phyloP scores from a whole-genome alignment of 2,797 vertebrate genomes.

The Acestrorhynchus altus region DNA sequence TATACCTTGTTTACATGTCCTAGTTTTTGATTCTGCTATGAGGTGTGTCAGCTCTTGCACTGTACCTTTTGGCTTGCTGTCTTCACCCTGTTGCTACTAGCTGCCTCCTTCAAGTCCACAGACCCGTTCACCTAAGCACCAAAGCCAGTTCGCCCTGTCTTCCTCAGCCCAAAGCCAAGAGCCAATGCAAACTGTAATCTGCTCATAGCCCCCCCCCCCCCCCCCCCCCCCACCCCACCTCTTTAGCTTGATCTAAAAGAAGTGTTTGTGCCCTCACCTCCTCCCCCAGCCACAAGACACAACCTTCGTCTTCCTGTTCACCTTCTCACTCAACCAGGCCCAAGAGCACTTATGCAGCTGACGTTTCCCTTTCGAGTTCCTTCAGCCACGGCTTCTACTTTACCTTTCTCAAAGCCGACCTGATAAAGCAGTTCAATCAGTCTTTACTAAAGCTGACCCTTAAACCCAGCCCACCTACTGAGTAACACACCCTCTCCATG shows the following conservation, averaged over 20 bases:
- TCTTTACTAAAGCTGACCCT: slow-evolving; percentile 46
- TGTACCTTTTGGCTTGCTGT: slow-evolving; percentile 61
- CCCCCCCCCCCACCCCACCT: too few relatives aligned
- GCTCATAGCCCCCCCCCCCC: slow-evolving; percentile 36
- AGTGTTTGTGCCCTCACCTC: slow-evolving; percentile 50
- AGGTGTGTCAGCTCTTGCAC: slow-evolving; percentile 60
- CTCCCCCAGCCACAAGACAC: slow-evolving; percentile 32
- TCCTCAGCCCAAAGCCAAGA: slow-evolving; percentile 61
- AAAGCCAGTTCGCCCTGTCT: slow-evolving; percentile 61
- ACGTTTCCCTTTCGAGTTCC: slow-evolving; percentile 43
- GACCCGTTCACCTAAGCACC: slow-evolving; percentile 56
- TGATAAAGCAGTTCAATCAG: slow-evolving; percentile 49
- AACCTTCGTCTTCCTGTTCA: slow-evolving; percentile 50
- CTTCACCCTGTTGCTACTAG: slow-evolving; percentile 49
- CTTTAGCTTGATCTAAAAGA: slow-evolving; percentile 46
- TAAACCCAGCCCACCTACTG: slow-evolving; percentile 23
- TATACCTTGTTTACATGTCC: slow-evolving; percentile 64
- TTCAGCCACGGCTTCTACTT: slow-evolving; percentile 12
- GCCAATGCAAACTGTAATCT: slow-evolving; percentile 59
- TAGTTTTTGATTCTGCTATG: slow-evolving; percentile 58
- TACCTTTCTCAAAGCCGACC: slow-evolving; percentile 44
- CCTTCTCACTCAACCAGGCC: slow-evolving; percentile 61
- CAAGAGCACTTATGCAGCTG: slow-evolving; percentile 67
- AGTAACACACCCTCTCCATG: slow-evolving; percentile 35
- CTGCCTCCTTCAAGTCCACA: slow-evolving; percentile 40